These are phyloP conservation scores for Carcina quercana DNA, from an alignment of 2,888 invertebrate genomes.

Conservation along the genomic window DNA sequence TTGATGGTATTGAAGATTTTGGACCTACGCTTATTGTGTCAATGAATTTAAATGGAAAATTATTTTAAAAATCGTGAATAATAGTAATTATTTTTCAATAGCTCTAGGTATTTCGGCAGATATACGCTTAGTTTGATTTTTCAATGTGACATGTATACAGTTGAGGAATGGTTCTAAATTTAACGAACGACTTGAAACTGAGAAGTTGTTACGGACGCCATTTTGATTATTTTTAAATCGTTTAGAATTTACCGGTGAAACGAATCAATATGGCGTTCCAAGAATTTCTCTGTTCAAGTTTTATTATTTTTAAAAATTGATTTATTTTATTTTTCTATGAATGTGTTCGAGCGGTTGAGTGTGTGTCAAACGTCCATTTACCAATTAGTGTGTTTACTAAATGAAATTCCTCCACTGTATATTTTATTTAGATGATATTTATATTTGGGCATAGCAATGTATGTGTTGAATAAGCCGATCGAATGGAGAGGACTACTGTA, in stretches of 20 bases:
- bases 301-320: too few relatives aligned
- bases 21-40: constrained; percentile 49
- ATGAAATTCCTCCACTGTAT: constrained; percentile 71
- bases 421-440: constrained; percentile 47
- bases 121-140: constrained; percentile 37
- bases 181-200: constrained; percentile 5
- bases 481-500: constrained; percentile 13
- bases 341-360: constrained; percentile 24
- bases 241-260: not conserved
- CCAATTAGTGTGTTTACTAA: constrained; percentile 37
- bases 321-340: constrained; percentile 15
- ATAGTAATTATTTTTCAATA: constrained; percentile 51
- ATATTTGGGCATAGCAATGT: constrained; percentile 44
- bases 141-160: constrained; percentile 47
- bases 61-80: constrained; percentile 21
- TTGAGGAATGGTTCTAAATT: constrained; percentile 48
- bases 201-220: constrained; percentile 1
- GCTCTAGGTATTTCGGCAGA: constrained; percentile 37
- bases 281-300: constrained; percentile 11
- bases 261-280: not conserved
- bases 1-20: constrained; percentile 22
- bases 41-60: constrained; percentile 38
- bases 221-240: constrained; percentile 6
- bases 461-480: constrained; percentile 20
- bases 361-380: constrained; percentile 61